Conservation (phyloP, 2,888 invertebrate genomes). For the Acanthosepion lycidas region DNA sequence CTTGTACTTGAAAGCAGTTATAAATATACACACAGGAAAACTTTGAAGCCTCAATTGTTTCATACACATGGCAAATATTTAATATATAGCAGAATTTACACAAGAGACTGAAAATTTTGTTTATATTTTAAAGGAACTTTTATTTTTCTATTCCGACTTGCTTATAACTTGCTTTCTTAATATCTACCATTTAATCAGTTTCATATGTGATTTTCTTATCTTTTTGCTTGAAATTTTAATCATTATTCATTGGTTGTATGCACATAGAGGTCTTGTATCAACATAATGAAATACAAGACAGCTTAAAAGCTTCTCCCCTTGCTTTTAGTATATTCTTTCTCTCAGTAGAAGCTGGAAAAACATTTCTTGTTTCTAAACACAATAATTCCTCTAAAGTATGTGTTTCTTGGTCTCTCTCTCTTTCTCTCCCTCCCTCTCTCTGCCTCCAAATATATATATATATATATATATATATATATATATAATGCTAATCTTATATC, state of each 20-base stretch:
- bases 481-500: slow-evolving; percentile 8
- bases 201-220: background rate
- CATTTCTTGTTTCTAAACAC: slow-evolving; percentile 23
- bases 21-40: too few relatives aligned
- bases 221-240: slow-evolving; percentile 4
- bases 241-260: slow-evolving; percentile 33
- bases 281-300: slow-evolving; percentile 33
- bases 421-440: background rate
- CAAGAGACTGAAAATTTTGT: background rate
- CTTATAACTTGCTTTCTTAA: background rate
- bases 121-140: background rate
- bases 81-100: background rate
- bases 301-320: background rate
- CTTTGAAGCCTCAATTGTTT: too few relatives aligned
- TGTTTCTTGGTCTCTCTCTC: too few relatives aligned
- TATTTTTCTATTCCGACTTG: background rate
- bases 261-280: slow-evolving; percentile 17
- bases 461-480: too few relatives aligned
- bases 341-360: background rate
- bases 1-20: too few relatives aligned
- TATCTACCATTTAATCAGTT: background rate
- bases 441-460: accelerated
- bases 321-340: background rate
- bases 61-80: too few relatives aligned
- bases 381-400: slow-evolving; percentile 33